phyloP scores from a whole-genome alignment of 2,797 vertebrate species.

The Poeciliopsis gracilis region DNA sequence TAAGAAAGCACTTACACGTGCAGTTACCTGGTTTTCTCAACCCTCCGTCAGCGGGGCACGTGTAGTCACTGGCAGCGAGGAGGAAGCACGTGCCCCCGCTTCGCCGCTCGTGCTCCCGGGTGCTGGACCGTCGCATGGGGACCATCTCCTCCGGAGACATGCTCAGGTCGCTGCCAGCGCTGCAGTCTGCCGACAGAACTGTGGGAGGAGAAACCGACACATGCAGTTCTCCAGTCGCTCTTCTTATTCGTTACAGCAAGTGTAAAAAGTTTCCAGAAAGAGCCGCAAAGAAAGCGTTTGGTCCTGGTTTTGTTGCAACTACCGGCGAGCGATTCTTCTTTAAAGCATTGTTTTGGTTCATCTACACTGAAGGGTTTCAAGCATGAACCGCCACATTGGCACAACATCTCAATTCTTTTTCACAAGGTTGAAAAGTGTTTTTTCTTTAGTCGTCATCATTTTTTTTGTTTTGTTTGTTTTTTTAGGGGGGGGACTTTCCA shows the following conservation, averaged over 20 bases:
- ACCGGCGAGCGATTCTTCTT: background rate
- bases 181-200: constrained; percentile 94
- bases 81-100: constrained; percentile 94
- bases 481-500: background rate
- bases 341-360: background rate
- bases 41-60: constrained; percentile 90
- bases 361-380: background rate
- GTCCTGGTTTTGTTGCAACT: background rate
- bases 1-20: background rate
- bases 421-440: background rate
- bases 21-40: constrained; percentile 91
- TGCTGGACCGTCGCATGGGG: constrained; percentile 92
- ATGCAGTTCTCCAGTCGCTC: background rate
- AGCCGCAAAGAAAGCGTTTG: background rate
- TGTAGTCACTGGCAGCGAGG: constrained; percentile 93
- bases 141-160: constrained; percentile 91
- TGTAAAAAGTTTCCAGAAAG: background rate
- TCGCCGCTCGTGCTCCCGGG: constrained; percentile 90
- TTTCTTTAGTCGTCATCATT: background rate
- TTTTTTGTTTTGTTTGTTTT: background rate
- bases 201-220: constrained; percentile 28
- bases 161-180: constrained; percentile 93
- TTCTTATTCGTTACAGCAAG: background rate
- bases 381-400: background rate
- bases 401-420: background rate